A percentile compares a stretch with the other conserved stretches of the same genome.
Conservation (phyloP, 2,797 vertebrate species). For the Sarcoramphus papa region DNA sequence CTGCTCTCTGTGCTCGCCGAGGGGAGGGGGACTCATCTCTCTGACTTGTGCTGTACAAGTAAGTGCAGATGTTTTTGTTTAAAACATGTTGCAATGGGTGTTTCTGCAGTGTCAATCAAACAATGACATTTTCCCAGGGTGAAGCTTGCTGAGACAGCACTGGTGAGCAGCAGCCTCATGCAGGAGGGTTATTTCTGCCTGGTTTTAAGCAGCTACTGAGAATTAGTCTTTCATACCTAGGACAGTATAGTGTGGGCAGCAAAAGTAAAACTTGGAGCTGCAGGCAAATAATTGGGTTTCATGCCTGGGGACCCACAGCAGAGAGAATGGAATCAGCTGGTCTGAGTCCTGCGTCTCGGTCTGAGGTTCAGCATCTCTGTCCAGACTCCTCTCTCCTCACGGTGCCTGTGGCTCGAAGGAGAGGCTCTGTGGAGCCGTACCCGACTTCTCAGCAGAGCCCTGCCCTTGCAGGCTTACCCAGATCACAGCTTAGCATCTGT, state of each 20-base stretch:
- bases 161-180: neutral
- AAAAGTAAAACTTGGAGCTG: neutral
- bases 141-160: slow-evolving; percentile 49
- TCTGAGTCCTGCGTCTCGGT: neutral
- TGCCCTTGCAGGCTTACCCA: neutral
- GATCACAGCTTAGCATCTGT: neutral
- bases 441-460: neutral
- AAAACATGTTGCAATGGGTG: slow-evolving; percentile 15
- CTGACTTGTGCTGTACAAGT: slow-evolving; percentile 2
- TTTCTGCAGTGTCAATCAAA: slow-evolving; percentile 26
- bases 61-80: slow-evolving; percentile 36
- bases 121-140: slow-evolving; percentile 24
- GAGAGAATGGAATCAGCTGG: neutral
- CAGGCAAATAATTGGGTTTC: neutral
- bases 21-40: neutral
- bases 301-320: neutral
- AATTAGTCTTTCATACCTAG: neutral
- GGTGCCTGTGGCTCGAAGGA: neutral
- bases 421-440: neutral
- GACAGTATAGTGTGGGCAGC: neutral
- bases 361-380: neutral
- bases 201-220: neutral
- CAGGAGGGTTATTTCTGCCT: slow-evolving; percentile 2
- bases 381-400: neutral
- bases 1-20: neutral